These are phyloP conservation scores for Eupleurogrammus muticus DNA, from an alignment of 2,797 vertebrate species.

Conservation along the genomic window DNA sequence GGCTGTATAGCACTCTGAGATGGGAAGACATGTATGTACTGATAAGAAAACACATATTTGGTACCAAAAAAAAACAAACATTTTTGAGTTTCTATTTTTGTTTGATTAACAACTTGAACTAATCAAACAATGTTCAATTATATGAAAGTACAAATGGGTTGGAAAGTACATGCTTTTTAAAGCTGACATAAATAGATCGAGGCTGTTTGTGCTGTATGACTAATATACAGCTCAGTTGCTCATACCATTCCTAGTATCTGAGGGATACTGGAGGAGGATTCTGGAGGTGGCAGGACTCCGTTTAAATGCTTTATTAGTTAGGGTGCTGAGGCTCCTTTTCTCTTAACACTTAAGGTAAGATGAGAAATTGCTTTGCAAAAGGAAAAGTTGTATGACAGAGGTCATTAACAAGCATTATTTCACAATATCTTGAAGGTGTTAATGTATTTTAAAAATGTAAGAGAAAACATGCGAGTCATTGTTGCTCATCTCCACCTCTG, in stretches of 20 bases:
- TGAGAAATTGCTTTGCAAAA: slow-evolving; percentile 14
- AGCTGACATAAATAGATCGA: neutral
- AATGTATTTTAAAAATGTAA: slow-evolving; percentile 6
- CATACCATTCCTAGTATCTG: neutral
- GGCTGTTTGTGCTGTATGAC: neutral
- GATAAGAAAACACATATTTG: neutral
- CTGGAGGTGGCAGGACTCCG: neutral
- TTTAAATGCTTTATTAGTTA: neutral
- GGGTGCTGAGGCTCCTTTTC: slow-evolving; percentile 3
- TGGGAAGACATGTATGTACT: neutral
- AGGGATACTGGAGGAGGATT: neutral
- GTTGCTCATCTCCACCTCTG: slow-evolving; percentile 30
- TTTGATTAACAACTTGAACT: neutral
- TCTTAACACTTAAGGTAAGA: slow-evolving; percentile 11
- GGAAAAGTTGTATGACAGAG: slow-evolving; percentile 1
- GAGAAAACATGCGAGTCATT: neutral
- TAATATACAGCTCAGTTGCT: slow-evolving; percentile 4
- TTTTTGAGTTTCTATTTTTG: too few relatives aligned
- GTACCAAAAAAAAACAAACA: too few relatives aligned
- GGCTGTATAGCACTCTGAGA: neutral
- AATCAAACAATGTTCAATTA: neutral
- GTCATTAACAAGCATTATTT: slow-evolving; percentile 11
- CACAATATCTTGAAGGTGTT: neutral
- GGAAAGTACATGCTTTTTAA: neutral
- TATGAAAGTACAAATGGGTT: neutral